phyloP scores from a whole-genome alignment of 1,140 invertebrate genomes.

The Parasteatoda tepidariorum region DNA sequence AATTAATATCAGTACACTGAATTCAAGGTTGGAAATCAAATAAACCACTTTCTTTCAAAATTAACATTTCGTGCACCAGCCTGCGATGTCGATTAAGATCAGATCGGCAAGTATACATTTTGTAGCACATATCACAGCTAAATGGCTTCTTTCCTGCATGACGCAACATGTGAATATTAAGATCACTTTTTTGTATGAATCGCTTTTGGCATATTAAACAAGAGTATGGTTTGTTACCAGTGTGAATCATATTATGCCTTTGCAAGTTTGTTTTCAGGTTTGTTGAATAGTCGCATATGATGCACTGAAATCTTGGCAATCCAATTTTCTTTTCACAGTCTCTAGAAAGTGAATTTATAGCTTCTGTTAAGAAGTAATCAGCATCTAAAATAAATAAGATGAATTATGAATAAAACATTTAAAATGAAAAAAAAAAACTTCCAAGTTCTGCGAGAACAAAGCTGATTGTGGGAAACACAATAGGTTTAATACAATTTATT shows the following conservation, averaged over 20 bases:
- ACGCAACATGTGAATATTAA: conserved; percentile 74
- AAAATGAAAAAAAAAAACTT: no score
- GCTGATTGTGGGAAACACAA: no score
- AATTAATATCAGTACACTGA: no score
- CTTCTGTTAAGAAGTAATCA: neutral
- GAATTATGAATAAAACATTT: no score
- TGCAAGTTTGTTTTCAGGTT: conserved; percentile 8
- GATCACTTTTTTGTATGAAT: conserved; percentile 43
- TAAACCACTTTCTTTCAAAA: neutral
- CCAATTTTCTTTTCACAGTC: neutral
- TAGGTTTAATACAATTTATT: no score
- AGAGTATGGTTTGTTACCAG: conserved; percentile 4
- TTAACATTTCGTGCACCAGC: neutral
- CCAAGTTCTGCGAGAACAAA: no score
- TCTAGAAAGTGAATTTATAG: neutral
- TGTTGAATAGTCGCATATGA: neutral
- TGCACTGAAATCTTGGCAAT: neutral
- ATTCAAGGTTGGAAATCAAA: neutral
- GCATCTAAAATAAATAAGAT: neutral
- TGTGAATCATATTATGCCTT: conserved; percentile 8
- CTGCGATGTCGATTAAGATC: conserved; percentile 6
- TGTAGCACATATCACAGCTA: conserved; percentile 77
- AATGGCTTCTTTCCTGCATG: conserved; percentile 91
- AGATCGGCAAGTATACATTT: neutral
- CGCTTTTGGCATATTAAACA: conserved; percentile 25